A percentile compares a stretch with the other conserved stretches of the same genome.
phyloP scores from a whole-genome alignment of 2,113 vertebrate genomes.

The Ranitomeya imitator region DNA sequence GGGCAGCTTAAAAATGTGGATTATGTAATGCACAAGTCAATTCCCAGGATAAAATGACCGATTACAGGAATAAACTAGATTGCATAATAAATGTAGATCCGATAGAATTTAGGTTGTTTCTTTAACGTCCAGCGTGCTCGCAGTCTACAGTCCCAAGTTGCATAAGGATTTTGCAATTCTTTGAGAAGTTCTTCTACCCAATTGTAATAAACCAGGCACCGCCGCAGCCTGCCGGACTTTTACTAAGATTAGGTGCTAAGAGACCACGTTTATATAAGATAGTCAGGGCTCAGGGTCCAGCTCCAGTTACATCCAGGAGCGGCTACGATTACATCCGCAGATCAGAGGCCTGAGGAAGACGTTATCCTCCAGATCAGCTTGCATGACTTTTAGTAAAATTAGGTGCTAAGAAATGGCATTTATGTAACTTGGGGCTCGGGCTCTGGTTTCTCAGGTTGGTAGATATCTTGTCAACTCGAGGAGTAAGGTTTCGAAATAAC shows the following conservation, averaged over 20 bases:
- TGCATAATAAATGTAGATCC: not conserved
- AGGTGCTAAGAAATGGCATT: constrained; percentile 45
- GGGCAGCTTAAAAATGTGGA: too few relatives aligned
- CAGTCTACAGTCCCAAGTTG: not conserved
- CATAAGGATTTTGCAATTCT: not conserved
- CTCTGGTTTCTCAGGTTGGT: not conserved
- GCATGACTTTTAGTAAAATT: constrained; percentile 43
- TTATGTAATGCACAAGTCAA: too few relatives aligned
- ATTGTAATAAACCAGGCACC: not conserved
- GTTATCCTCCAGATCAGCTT: constrained; percentile 43
- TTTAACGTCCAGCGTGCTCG: not conserved
- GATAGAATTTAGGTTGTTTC: not conserved
- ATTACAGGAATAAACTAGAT: not conserved
- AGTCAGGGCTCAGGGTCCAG: constrained; percentile 13
- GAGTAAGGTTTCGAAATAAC: not conserved
- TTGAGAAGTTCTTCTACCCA: constrained; percentile 21
- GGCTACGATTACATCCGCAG: constrained; percentile 45
- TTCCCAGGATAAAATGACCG: not conserved
- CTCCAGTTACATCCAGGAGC: constrained; percentile 11
- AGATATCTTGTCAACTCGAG: not conserved
- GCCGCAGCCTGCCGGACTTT: not conserved
- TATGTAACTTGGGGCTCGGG: constrained; percentile 14
- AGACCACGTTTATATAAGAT: constrained; percentile 49
- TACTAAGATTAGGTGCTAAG: constrained; percentile 38
- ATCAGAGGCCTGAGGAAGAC: constrained; percentile 34